Evolutionary conservation across 2,888 invertebrate species (phyloP).

Genomic region (Synergus laeviventris): DNA sequence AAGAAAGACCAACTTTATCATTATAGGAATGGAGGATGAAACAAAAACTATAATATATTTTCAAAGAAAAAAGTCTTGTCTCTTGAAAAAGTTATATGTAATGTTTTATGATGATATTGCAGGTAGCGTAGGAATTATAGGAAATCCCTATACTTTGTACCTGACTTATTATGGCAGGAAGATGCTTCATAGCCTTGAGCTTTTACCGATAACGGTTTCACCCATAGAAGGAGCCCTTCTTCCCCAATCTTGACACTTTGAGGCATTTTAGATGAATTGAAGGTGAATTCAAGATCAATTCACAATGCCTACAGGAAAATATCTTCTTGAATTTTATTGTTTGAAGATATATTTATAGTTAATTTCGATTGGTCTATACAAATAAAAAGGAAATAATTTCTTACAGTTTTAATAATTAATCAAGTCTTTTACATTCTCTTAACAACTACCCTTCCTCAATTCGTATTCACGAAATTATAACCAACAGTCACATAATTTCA

Average conservation of each 20-base stretch:
- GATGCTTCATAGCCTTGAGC: slow-evolving; percentile 2
- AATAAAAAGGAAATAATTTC: background rate
- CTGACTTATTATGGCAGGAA: background rate
- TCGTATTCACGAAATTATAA: background rate
- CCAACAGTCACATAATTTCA: background rate
- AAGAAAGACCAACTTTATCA: slow-evolving; percentile 2
- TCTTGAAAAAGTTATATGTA: slow-evolving; percentile 2
- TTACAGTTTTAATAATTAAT: slow-evolving; percentile 1
- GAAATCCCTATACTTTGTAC: background rate
- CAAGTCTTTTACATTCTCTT: slow-evolving; percentile 33
- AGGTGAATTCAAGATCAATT: too few relatives aligned
- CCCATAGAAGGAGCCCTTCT: background rate
- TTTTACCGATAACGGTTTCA: background rate
- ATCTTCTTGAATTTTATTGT: too few relatives aligned
- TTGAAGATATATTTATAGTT: too few relatives aligned
- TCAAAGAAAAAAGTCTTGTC: background rate
- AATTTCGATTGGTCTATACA: too few relatives aligned
- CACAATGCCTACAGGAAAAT: too few relatives aligned
- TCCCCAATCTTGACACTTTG: background rate
- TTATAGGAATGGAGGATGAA: background rate
- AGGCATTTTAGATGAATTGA: too few relatives aligned
- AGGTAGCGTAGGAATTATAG: background rate
- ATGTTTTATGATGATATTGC: slow-evolving; percentile 17
- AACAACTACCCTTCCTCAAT: background rate
- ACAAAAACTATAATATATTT: slow-evolving; percentile 20